Evolutionary conservation across 2,797 vertebrate species (phyloP), one percentile per base, ranked within the genome.

Genomic region (Mormyrus proboscirostris): DNA sequence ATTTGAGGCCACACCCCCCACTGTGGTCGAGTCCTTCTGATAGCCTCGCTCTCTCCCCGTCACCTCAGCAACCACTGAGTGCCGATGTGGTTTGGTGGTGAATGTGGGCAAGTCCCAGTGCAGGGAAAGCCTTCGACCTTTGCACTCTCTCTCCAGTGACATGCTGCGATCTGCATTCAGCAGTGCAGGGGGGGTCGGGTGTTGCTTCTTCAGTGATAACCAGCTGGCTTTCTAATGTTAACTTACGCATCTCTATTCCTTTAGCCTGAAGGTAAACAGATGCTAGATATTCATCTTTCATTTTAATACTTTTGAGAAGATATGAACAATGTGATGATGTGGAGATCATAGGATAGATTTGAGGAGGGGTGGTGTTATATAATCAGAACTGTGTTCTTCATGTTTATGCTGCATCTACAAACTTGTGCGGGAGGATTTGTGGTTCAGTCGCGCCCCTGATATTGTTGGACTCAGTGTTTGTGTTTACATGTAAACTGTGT

Each of bases 1-100:
- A 94, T 94, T 94, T 94, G 93, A 93, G 92, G 91, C 22, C 55
- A 90, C 90, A 38, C 51, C 69, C 93, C 91, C 29, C 19, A 86
- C 89, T 92, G 89, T 90, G 90, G 89, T 90, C 89, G 91, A 93
- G 89, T 73, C 89, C 88, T 90, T 88, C 59, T 90, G 91, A 91
- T 91, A 90, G 88, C 89, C 91, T 90, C 85, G 89, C 62, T 82
- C 86, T 38, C 57, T 90, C 59, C 65, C 57, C 88, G 90, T 92
- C 89, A 84, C 90, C 79, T 57, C 85, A 86, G 89, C 85, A 90
- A 89, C 65, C 19, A 44, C 88, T 92, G 91, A 92, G 91, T 90
- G 79, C 38, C 8, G 16, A 82, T 47, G 90, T 10, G 14, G 41
- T 86, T 22, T 25, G 57, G 57, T 50, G 69, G 55, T 33, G n/a